Conservation (phyloP, 2,888 invertebrate genomes). For the Ferdinandea cuprea region DNA sequence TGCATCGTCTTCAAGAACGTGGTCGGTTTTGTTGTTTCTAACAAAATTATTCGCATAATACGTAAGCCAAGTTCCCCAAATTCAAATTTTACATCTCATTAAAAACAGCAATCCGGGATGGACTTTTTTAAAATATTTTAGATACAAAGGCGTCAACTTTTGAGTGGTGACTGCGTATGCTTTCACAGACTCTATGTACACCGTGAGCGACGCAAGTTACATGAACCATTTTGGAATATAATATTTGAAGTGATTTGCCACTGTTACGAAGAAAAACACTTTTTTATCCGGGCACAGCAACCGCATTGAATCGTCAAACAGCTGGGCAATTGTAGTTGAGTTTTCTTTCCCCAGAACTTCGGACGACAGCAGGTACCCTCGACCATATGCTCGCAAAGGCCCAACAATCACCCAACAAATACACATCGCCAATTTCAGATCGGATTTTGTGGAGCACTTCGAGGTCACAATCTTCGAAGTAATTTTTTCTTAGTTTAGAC, state of each 20-base stretch:
- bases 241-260: no score
- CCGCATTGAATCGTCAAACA: slow-evolving; percentile 12
- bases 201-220: slow-evolving; percentile 17
- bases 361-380: no score
- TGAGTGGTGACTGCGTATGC: slow-evolving; percentile 7
- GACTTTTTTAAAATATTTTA: slow-evolving; percentile 18
- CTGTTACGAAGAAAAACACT: not conserved
- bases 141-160: slow-evolving; percentile 14
- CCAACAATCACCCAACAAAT: no score
- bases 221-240: no score
- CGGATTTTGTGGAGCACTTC: not conserved
- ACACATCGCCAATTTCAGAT: not conserved
- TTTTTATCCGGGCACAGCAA: not conserved
- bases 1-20: no score
- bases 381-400: no score
- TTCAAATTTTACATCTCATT: no score
- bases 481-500: not conserved
- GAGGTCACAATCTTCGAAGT: not conserved
- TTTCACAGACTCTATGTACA: slow-evolving; percentile 13
- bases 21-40: no score
- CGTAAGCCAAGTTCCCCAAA: no score
- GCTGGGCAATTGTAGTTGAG: not conserved
- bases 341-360: slow-evolving; percentile 4
- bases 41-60: no score
- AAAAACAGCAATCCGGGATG: no score